Percentiles rank a stretch among this genome's conserved stretches.
phyloP scores from a whole-genome alignment of 2,888 invertebrate species.

The Pardosa pseudoannulata region DNA sequence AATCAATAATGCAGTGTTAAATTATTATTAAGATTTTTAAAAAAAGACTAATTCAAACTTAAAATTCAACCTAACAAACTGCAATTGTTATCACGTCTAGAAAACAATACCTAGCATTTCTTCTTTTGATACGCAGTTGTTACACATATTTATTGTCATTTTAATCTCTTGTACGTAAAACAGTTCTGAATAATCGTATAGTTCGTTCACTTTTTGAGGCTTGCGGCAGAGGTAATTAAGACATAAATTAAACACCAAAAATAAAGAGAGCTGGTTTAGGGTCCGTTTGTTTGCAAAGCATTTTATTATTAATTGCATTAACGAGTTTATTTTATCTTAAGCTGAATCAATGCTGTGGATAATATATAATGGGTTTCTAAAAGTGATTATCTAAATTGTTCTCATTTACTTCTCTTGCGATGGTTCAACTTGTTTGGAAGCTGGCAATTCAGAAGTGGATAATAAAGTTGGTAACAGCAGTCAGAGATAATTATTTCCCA shows the following conservation, averaged over 20 bases:
- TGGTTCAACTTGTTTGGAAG: too few relatives aligned
- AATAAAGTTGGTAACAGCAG: too few relatives aligned
- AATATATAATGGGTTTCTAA: slow-evolving; percentile 22
- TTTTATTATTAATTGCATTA: slow-evolving; percentile 41
- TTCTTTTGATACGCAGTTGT: neutral
- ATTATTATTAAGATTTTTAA: too few relatives aligned
- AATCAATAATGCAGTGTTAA: too few relatives aligned
- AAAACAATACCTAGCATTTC: too few relatives aligned
- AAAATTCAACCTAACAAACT: too few relatives aligned
- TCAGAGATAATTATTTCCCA: too few relatives aligned
- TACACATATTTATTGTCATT: slow-evolving; percentile 35
- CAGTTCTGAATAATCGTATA: slow-evolving; percentile 10
- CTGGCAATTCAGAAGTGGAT: too few relatives aligned
- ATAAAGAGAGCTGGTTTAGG: slow-evolving; percentile 1
- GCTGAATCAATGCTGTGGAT: slow-evolving; percentile 12
- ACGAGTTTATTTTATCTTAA: slow-evolving; percentile 37
- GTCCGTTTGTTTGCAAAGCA: slow-evolving; percentile 26
- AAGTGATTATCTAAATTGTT: slow-evolving; percentile 37
- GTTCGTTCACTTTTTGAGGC: slow-evolving; percentile 17
- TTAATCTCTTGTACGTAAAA: slow-evolving; percentile 14
- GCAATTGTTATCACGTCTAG: too few relatives aligned
- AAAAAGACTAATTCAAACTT: too few relatives aligned
- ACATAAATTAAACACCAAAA: slow-evolving; percentile 45
- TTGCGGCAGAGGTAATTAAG: slow-evolving; percentile 37
- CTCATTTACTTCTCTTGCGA: slow-evolving; percentile 4